Conservation (phyloP, 64 coral and sea anemone genomes). For the Pachyseris speciosa region DNA sequence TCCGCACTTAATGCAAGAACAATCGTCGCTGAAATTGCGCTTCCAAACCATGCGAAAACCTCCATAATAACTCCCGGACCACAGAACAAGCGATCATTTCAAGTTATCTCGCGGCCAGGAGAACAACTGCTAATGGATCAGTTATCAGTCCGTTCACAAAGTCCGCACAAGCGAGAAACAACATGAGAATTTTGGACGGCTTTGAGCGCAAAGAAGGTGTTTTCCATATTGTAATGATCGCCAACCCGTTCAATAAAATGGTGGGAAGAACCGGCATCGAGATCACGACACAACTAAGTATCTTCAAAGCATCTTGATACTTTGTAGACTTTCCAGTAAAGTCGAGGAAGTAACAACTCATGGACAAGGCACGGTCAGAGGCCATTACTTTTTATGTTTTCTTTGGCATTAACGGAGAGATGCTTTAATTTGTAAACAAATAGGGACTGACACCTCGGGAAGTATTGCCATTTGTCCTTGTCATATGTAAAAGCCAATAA, state of each 20-base stretch:
- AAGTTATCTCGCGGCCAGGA: background rate
- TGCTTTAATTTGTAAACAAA: too few relatives aligned
- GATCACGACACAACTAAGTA: background rate
- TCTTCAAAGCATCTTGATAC: background rate
- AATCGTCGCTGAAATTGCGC: background rate
- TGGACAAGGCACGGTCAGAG: too few relatives aligned
- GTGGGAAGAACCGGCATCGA: background rate
- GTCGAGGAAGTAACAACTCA: background rate
- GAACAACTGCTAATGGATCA: background rate
- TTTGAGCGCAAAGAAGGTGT: background rate
- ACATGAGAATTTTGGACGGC: background rate
- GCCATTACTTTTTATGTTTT: too few relatives aligned
- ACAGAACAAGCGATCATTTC: background rate
- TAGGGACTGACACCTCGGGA: too few relatives aligned
- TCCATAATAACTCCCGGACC: conserved; percentile 1
- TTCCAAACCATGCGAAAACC: background rate
- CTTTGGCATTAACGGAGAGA: too few relatives aligned
- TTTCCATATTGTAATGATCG: background rate
- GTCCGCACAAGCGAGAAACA: background rate
- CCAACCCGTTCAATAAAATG: conserved; percentile 5
- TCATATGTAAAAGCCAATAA: too few relatives aligned
- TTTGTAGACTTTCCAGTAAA: conserved; percentile 4
- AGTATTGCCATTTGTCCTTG: too few relatives aligned
- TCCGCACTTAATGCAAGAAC: background rate
- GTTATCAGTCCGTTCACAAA: background rate